Percentiles rank a stretch among this genome's conserved stretches.
phyloP scores from a whole-genome alignment of 1,140 invertebrate species.

The Philaenus spumarius region DNA sequence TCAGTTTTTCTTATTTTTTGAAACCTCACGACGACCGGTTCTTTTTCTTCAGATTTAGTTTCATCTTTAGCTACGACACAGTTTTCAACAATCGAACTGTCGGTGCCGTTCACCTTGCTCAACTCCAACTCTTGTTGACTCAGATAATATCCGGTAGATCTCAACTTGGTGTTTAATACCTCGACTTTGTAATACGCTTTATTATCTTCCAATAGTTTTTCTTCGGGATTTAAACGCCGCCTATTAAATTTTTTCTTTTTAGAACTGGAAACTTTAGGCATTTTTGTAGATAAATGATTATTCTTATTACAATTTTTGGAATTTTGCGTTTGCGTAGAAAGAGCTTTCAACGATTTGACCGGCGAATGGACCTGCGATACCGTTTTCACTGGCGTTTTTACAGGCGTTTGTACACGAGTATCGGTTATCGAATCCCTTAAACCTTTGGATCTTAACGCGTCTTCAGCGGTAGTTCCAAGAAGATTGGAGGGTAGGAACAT shows the following conservation, averaged over 20 bases:
- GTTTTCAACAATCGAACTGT: constrained; percentile 26
- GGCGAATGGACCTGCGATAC: background rate
- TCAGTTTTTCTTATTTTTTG: constrained; percentile 53
- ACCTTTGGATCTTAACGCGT: constrained; percentile 13
- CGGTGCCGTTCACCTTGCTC: constrained; percentile 8
- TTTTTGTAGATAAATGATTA: background rate
- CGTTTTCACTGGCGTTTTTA: too few species aligned
- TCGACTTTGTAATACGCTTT: constrained; percentile 67
- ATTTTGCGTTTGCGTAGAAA: background rate
- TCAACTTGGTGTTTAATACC: constrained; percentile 57
- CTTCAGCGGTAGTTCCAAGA: constrained; percentile 29
- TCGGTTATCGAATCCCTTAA: too few species aligned
- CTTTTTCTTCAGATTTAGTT: constrained; percentile 26
- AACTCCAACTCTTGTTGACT: constrained; percentile 28
- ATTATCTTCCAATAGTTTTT: constrained; percentile 50
- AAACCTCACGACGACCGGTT: constrained; percentile 61
- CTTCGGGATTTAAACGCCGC: constrained; percentile 48
- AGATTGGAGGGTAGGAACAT: constrained; percentile 23
- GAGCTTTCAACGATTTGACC: background rate
- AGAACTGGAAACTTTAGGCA: too few species aligned
- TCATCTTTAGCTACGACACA: constrained; percentile 20
- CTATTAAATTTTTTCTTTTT: constrained; percentile 19
- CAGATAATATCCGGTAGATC: constrained; percentile 50
- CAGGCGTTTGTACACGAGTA: too few species aligned
- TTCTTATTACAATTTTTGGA: background rate